These are phyloP conservation scores for Maniola jurtina DNA, from an alignment of 1,140 invertebrate species.

Conservation along the genomic window DNA sequence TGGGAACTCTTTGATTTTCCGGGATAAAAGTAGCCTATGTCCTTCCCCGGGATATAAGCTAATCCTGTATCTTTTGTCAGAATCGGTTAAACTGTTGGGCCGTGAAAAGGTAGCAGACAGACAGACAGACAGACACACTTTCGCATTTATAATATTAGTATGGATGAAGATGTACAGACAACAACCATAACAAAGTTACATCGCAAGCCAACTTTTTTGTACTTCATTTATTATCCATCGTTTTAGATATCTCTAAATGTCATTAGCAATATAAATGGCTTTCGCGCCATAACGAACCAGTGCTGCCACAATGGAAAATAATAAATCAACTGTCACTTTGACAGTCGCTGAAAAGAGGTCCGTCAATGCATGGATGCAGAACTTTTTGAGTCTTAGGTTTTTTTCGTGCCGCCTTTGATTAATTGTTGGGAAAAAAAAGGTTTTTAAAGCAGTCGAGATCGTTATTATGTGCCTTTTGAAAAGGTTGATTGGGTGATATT, in stretches of 20 bases:
- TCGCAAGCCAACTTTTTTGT: constrained; percentile 4
- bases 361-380: constrained; percentile 72
- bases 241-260: constrained; percentile 51
- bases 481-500: constrained; percentile 24
- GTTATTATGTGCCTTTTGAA: constrained; percentile 28
- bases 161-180: neutral
- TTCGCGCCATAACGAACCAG: constrained; percentile 69
- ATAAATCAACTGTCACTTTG: constrained; percentile 73
- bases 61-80: too few relatives aligned
- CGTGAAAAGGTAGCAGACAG: too few relatives aligned
- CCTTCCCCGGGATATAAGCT: too few relatives aligned
- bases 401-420: constrained; percentile 56
- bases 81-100: too few relatives aligned
- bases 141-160: too few relatives aligned
- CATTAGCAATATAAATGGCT: constrained; percentile 63
- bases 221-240: constrained; percentile 28
- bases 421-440: constrained; percentile 55
- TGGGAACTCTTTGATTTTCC: too few relatives aligned
- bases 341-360: constrained; percentile 67
- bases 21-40: too few relatives aligned
- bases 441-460: constrained; percentile 28
- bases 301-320: constrained; percentile 66
- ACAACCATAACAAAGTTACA: constrained; percentile 9
- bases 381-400: constrained; percentile 57
- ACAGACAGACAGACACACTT: too few relatives aligned